These are phyloP conservation scores for Plectrocnemia conspersa DNA, from an alignment of 1,140 invertebrate species.

Conservation along the genomic window DNA sequence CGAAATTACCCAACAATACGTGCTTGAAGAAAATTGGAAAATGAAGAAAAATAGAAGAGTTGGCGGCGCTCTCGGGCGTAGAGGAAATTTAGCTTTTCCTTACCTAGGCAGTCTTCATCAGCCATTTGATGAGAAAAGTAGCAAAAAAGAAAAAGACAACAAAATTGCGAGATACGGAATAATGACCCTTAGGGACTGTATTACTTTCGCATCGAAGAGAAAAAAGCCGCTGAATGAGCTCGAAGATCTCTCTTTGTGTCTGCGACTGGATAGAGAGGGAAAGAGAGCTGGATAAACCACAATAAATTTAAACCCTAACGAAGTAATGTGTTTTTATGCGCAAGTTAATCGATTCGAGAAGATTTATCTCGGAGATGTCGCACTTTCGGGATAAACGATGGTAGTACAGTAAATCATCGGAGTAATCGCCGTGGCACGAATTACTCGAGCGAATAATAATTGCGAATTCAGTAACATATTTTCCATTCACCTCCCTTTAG, in stretches of 20 bases:
- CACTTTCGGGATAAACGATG: too few species aligned
- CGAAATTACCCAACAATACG: too few species aligned
- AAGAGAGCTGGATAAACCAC: constrained; percentile 16
- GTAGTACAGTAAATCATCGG: too few species aligned
- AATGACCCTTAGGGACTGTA: constrained; percentile 32
- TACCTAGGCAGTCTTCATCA: constrained; percentile 30
- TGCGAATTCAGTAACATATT: too few species aligned
- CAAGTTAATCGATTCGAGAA: constrained; percentile 33
- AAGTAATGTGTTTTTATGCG: constrained; percentile 28
- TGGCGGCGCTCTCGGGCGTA: neutral
- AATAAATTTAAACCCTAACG: constrained; percentile 33
- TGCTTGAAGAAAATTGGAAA: constrained; percentile 3
- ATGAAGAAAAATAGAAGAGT: neutral
- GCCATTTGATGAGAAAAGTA: constrained; percentile 17
- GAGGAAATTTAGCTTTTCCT: constrained; percentile 16
- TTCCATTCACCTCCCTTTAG: too few species aligned
- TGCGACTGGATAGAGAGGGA: constrained; percentile 1
- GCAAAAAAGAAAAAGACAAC: constrained; percentile 17
- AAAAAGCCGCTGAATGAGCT: constrained; percentile 20
- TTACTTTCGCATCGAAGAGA: constrained; percentile 31
- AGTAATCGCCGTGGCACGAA: too few species aligned
- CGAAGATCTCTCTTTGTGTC: constrained; percentile 12
- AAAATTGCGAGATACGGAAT: constrained; percentile 14
- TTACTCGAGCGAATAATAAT: too few species aligned
- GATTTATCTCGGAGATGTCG: constrained; percentile 31